These are phyloP conservation scores for Cantharis nigra DNA, from an alignment of 2,888 invertebrate species.

Conservation along the genomic window DNA sequence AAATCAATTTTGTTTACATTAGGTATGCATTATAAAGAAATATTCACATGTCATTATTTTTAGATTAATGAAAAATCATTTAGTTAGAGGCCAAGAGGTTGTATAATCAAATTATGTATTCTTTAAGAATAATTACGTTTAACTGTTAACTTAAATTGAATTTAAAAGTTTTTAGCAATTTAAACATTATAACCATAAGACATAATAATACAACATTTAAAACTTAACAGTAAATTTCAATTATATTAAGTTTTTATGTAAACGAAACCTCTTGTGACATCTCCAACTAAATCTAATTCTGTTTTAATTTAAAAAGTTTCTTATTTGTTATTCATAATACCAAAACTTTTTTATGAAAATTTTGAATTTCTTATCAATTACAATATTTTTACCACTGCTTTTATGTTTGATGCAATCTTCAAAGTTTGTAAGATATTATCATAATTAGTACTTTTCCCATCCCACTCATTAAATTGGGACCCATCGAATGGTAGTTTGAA, in stretches of 20 bases:
- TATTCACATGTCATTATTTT: constrained; percentile 4
- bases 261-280: not conserved
- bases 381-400: not conserved
- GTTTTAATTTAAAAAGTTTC: constrained; percentile 1
- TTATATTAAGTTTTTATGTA: not conserved
- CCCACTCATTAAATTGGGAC: not conserved
- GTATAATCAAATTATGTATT: constrained; percentile 1
- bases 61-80: constrained; percentile 2
- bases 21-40: not conserved
- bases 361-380: not conserved
- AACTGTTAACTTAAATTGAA: not conserved
- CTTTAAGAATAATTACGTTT: not conserved
- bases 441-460: not conserved
- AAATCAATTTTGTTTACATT: not conserved
- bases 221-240: not conserved
- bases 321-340: not conserved
- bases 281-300: not conserved
- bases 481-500: not conserved
- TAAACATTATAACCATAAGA: not conserved
- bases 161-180: not conserved
- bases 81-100: not conserved
- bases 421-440: not conserved
- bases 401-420: not conserved
- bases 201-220: not conserved
- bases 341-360: not conserved